These are phyloP conservation scores for Chaetops frenatus DNA, from an alignment of 2,113 vertebrate species.

Conservation along the genomic window DNA sequence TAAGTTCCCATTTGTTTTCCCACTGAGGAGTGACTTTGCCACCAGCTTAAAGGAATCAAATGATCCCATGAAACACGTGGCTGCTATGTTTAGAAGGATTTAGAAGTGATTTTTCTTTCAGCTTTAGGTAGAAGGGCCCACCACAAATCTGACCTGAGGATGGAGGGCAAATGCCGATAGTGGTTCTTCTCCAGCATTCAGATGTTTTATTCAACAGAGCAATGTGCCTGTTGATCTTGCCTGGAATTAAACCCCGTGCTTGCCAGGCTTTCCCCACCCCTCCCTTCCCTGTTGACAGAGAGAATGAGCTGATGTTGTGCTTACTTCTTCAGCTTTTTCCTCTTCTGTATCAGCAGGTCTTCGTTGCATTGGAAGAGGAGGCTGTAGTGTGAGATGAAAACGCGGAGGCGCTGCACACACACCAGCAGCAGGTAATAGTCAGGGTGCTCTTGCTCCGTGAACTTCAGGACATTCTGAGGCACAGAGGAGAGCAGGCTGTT, in stretches of 20 bases:
- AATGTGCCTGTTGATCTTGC: neutral
- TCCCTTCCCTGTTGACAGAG: neutral
- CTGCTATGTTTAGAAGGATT: neutral
- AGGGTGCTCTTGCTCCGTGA: slow-evolving; percentile 92
- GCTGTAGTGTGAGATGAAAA: slow-evolving; percentile 88
- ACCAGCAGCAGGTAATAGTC: slow-evolving; percentile 94
- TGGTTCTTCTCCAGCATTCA: neutral
- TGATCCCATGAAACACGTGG: neutral
- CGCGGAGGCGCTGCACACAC: slow-evolving; percentile 88
- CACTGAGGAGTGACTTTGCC: neutral
- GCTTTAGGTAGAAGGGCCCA: neutral
- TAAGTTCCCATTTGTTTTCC: neutral
- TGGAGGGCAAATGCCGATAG: neutral
- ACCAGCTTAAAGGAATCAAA: neutral
- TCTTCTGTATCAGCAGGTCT: slow-evolving; percentile 87
- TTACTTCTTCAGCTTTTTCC: slow-evolving; percentile 90
- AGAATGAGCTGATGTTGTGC: neutral
- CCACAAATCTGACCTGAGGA: neutral
- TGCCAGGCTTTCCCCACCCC: neutral
- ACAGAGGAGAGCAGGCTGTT: slow-evolving; percentile 26
- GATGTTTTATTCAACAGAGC: neutral
- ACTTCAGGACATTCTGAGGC: slow-evolving; percentile 83
- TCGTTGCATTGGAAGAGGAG: slow-evolving; percentile 93
- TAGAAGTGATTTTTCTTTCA: neutral
- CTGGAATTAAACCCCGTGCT: neutral